Percentiles rank a stretch among this genome's conserved stretches.
phyloP scores from a whole-genome alignment of 2,888 invertebrate genomes.

The Rotaria sp. region DNA sequence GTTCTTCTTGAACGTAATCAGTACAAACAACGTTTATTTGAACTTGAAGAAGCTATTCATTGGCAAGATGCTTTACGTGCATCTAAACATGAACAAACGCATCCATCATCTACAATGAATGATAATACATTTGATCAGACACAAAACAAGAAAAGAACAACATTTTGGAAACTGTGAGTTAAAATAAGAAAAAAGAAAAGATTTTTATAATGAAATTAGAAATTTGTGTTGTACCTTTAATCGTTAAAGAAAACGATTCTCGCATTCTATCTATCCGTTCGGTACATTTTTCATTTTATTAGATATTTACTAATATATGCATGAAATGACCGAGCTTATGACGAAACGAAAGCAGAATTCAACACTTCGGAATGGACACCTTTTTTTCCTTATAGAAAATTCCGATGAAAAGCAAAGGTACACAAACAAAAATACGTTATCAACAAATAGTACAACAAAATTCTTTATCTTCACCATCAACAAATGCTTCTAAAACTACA shows the following conservation, averaged over 20 bases:
- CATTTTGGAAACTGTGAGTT: slow-evolving; percentile 70
- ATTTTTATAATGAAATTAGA: neutral
- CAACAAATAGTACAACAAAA: neutral
- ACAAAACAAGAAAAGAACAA: slow-evolving; percentile 35
- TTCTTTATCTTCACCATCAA: neutral
- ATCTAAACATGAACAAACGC: slow-evolving; percentile 59
- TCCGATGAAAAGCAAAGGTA: neutral
- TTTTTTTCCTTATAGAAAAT: slow-evolving; percentile 14
- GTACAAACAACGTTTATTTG: slow-evolving; percentile 96
- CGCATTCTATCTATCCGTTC: slow-evolving; percentile 18
- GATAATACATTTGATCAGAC: neutral
- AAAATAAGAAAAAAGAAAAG: neutral
- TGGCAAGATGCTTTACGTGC: slow-evolving; percentile 93
- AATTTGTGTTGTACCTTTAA: neutral
- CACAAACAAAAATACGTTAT: slow-evolving; percentile 1
- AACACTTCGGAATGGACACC: neutral
- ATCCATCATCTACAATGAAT: neutral
- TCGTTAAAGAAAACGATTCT: neutral
- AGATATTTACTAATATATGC: slow-evolving; percentile 1
- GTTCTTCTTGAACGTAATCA: slow-evolving; percentile 98
- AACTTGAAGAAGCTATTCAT: slow-evolving; percentile 91
- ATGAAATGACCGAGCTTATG: neutral
- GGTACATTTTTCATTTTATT: slow-evolving; percentile 17
- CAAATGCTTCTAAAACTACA: neutral
- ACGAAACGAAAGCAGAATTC: neutral